Evolutionary conservation across 1,140 invertebrate genomes (phyloP).

Genomic region (Trissolcus basalis): DNA sequence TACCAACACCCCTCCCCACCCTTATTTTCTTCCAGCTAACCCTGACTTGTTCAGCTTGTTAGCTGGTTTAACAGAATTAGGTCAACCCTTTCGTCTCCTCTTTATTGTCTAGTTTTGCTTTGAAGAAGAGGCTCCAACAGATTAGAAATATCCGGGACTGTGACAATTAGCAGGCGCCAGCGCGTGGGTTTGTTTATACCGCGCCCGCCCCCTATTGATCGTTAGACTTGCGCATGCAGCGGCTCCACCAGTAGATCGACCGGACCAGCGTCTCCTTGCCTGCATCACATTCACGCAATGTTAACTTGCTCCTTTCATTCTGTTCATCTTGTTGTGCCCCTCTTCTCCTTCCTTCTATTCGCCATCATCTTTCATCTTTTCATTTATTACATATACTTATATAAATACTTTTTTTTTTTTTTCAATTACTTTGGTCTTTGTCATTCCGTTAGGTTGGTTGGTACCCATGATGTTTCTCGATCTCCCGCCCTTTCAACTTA

Average conservation of each 20-base stretch:
- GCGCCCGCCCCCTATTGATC: conserved; percentile 34
- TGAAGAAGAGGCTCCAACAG: conserved; percentile 8
- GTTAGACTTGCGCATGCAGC: conserved; percentile 45
- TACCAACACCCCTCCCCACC: no score
- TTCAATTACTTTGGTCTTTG: no score
- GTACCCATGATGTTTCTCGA: no score
- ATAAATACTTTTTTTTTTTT: no score
- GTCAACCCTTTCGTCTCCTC: no score
- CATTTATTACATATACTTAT: no score
- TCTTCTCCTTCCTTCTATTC: neutral
- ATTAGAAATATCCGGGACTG: conserved; percentile 37
- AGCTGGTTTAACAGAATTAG: no score
- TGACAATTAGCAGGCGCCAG: conserved; percentile 13
- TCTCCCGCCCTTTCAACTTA: neutral
- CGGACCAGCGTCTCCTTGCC: conserved; percentile 16
- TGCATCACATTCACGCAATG: neutral
- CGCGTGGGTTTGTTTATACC: conserved; percentile 30
- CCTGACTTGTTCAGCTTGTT: no score
- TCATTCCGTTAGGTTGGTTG: no score
- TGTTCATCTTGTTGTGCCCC: neutral
- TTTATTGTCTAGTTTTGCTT: no score
- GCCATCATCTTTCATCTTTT: no score
- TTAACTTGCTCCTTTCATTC: conserved; percentile 1
- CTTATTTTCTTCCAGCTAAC: no score
- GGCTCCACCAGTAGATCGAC: conserved; percentile 26